These are phyloP conservation scores for Cyanoliseus patagonus DNA, from an alignment of 2,113 vertebrate species.

Conservation along the genomic window DNA sequence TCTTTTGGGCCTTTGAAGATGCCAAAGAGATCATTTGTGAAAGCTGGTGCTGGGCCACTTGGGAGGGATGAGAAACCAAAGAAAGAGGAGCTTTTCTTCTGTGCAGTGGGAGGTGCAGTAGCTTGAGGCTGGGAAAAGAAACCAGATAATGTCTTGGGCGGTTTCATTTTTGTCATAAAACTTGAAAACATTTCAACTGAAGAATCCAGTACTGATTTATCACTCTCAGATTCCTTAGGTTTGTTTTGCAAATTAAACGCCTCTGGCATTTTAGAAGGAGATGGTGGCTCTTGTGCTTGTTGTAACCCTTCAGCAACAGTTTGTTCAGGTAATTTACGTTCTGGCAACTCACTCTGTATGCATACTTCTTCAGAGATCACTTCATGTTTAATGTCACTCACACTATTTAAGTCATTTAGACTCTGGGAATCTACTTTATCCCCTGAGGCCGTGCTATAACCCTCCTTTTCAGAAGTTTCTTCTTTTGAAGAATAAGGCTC, in stretches of 20 bases:
- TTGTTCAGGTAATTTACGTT: not conserved
- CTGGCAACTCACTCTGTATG: not conserved
- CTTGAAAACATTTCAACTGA: conserved; percentile 86
- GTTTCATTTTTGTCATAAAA: conserved; percentile 87
- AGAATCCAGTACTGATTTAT: conserved; percentile 77
- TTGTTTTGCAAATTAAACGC: conserved; percentile 9
- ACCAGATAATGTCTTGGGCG: conserved; percentile 79
- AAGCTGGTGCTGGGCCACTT: conserved; percentile 69
- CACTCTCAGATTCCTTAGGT: conserved; percentile 67
- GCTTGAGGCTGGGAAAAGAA: conserved; percentile 83
- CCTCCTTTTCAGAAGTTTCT: not conserved
- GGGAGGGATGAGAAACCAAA: conserved; percentile 78
- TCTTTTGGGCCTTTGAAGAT: conserved; percentile 79
- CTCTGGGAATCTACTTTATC: not conserved
- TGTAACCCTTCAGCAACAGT: not conserved
- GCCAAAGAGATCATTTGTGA: conserved; percentile 84
- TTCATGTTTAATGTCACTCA: not conserved
- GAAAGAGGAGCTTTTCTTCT: conserved; percentile 79
- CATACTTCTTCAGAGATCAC: not conserved
- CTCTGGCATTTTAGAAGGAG: not conserved
- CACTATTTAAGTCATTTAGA: conserved; percentile 1
- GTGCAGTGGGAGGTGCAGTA: conserved; percentile 66
- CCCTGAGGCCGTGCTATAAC: not conserved
- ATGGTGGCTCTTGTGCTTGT: not conserved
- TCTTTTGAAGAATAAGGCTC: not conserved